Conservation (phyloP, 2,797 vertebrate genomes). For the Phaenicophaeus curvirostris region DNA sequence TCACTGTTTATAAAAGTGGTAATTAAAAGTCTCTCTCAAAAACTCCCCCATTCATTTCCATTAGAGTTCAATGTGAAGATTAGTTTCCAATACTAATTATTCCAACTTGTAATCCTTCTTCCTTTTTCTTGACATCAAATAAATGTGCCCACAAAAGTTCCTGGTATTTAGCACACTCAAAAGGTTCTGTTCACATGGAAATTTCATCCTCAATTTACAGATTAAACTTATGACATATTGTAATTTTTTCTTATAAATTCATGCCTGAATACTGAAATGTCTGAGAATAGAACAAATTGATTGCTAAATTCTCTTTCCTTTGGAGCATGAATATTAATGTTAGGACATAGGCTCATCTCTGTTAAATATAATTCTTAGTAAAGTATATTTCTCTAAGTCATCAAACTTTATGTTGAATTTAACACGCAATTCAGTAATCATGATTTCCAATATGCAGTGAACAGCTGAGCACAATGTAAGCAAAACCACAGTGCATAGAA, state of each 20-base stretch:
- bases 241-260: neutral
- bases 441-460: neutral
- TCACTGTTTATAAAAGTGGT: neutral
- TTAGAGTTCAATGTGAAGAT: constrained; percentile 9
- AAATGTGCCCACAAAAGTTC: neutral
- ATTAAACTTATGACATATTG: neutral
- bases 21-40: constrained; percentile 34
- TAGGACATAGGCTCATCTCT: neutral
- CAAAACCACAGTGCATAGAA: neutral
- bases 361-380: constrained; percentile 24
- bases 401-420: constrained; percentile 57
- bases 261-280: neutral
- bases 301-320: neutral
- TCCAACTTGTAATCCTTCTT: constrained; percentile 28
- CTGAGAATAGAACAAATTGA: neutral
- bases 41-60: constrained; percentile 13
- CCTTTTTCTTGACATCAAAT: constrained; percentile 6
- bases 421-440: constrained; percentile 43
- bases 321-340: neutral
- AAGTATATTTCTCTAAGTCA: constrained; percentile 42
- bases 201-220: neutral
- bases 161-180: neutral
- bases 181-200: neutral
- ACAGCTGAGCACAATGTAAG: constrained; percentile 24
- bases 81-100: constrained; percentile 47